Base-by-base conservation (phyloP, 2,113 vertebrate species). In the Scortum barcoo region DNA sequence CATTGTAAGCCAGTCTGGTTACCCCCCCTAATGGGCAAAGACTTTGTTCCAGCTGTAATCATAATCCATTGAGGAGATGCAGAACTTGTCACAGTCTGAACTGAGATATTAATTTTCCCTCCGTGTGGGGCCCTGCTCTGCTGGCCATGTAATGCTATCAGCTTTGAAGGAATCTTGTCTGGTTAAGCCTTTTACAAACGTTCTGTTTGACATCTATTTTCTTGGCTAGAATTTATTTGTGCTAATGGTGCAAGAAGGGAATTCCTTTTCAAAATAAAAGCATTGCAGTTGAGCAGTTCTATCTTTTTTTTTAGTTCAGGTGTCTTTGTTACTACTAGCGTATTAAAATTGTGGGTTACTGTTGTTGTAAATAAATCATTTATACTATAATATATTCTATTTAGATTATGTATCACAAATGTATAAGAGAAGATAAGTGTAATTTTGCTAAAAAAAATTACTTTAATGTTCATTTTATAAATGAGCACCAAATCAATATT, bases 41-140 rank as follows among this genome's bases (percentile, higher is more conserved):
- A 88, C 88, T 87, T 88, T 87, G 68, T 87, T 89, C 90, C 85
- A 89, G 83, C 85, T 87, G 79, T 87, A 92, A 85, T 87, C 84
- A 81, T 88, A 92, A 91, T 91, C 86, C 88, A 77, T 60, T 77
- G 83, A 86, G 73, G 50, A 84, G 70, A 90, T 90, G 84, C 80
- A 89, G 73, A 81, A 90, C 51, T 77, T 86, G 88, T 90, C 91
- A 80, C 72, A 53, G 54, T 79, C 63, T 88, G 83, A 88, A 85
- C 74, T 5, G 76, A 80, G 88, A 88, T 89, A 88, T 90, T 91
- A 74, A 92, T 91, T 92, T 88, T 33, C 50, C 38, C 86, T 80
- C 61, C 81, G 71, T 82, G 86, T 85, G 77, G 83, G 76, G 66
- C 76, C 85, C 78, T 61, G 78, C 89, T 89, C 81, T 74, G 81